These are phyloP conservation scores for Furcifer pardalis DNA, from an alignment of 2,797 vertebrate species.

Conservation along the genomic window DNA sequence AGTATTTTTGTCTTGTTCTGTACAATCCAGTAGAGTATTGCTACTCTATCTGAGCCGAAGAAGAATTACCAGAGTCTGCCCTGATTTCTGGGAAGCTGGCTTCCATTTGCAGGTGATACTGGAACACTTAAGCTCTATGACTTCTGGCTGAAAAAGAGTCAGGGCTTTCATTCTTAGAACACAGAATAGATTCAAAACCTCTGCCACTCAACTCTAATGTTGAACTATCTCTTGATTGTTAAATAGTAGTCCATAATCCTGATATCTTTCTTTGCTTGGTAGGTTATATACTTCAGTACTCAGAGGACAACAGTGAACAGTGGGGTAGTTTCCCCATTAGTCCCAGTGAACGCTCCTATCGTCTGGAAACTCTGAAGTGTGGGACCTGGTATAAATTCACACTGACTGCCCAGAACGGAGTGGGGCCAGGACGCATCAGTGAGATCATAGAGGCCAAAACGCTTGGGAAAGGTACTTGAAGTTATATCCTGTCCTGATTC, in stretches of 20 bases:
- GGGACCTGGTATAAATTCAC: constrained; percentile 99
- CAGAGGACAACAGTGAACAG: constrained; percentile 98
- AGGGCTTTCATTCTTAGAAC: too few species aligned
- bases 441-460: constrained; percentile 99
- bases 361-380: constrained; percentile 94
- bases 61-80: neutral
- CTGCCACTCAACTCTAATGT: neutral
- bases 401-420: constrained; percentile 95
- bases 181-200: neutral
- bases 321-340: constrained; percentile 99
- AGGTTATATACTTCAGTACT: constrained; percentile 99
- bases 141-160: too few species aligned
- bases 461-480: constrained; percentile 88
- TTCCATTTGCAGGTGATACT: neutral
- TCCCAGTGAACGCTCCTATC: constrained; percentile 95
- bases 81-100: neutral
- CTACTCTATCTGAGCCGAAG: neutral
- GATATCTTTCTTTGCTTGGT: fast-evolving
- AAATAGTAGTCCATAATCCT: neutral
- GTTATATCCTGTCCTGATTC: neutral
- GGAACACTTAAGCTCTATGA: neutral
- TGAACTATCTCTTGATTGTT: neutral
- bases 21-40: neutral
- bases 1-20: too few species aligned
- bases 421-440: constrained; percentile 96